Percentiles rank a stretch among this genome's conserved stretches.
Conservation (phyloP, 1,140 invertebrate species). For the Lethrus apterus region DNA sequence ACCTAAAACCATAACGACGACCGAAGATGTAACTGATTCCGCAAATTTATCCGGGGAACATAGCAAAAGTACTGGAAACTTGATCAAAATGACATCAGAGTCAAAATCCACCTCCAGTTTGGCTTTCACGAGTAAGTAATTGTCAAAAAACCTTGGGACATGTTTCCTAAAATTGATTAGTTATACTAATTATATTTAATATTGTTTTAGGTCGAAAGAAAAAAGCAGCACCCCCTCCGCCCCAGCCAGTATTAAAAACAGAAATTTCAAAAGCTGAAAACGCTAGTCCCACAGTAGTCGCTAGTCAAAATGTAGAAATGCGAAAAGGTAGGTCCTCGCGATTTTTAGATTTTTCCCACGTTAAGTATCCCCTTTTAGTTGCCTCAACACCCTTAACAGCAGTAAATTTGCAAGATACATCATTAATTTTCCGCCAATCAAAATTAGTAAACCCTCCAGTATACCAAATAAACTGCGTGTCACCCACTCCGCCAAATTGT, state of each 20-base stretch:
- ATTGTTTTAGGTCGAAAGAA: conserved; percentile 38
- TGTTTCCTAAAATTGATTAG: neutral
- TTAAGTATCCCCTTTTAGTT: no score
- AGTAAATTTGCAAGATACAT: no score
- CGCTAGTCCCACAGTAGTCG: conserved; percentile 41
- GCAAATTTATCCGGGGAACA: conserved; percentile 16
- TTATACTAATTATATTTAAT: conserved; percentile 10
- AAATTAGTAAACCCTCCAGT: no score
- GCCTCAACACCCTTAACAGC: no score
- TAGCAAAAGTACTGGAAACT: conserved; percentile 33
- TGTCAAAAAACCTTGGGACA: neutral
- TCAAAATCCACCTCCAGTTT: conserved; percentile 39
- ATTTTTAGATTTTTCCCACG: no score
- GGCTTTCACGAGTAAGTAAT: conserved; percentile 21
- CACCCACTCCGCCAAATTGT: no score
- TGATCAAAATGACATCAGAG: conserved; percentile 32
- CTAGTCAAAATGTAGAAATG: conserved; percentile 33
- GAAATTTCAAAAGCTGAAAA: conserved; percentile 27
- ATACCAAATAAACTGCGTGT: no score
- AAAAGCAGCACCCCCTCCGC: conserved; percentile 39
- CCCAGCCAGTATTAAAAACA: conserved; percentile 26
- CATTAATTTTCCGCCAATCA: no score
- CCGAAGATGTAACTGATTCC: conserved; percentile 8
- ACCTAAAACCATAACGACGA: conserved; percentile 29
- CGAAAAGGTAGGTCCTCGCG: conserved; percentile 11